Percentiles rank a stretch among this genome's conserved stretches.
Evolutionary conservation across 2,797 vertebrate species (phyloP).

Genomic region (Erithacus rubecula): DNA sequence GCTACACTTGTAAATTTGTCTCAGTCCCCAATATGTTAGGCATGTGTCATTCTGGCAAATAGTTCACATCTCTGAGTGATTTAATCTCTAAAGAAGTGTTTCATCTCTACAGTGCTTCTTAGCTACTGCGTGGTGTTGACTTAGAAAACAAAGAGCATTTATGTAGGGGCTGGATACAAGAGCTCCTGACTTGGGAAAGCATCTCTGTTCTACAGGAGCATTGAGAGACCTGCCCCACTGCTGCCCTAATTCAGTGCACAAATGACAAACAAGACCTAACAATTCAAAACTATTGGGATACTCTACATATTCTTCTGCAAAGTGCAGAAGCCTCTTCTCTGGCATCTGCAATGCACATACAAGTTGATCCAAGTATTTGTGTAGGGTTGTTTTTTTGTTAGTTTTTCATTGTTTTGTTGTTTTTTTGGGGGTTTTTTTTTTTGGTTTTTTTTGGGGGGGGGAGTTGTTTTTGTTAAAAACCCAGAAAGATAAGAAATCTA

Average conservation of each 20-base stretch:
- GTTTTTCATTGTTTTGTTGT: not conserved
- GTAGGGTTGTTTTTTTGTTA: too few species aligned
- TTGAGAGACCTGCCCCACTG: not conserved
- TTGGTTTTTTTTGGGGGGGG: fast-evolving
- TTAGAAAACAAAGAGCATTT: not conserved
- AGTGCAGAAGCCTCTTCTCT: not conserved
- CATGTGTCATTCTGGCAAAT: not conserved
- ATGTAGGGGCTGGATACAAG: not conserved
- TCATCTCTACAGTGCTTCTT: not conserved
- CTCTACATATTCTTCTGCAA: not conserved
- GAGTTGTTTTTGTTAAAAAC: not conserved
- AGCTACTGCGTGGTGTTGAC: not conserved
- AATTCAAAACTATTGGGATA: not conserved
- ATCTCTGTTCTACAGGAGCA: not conserved
- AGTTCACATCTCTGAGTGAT: not conserved
- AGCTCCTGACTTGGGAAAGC: not conserved
- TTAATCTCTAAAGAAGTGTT: not conserved
- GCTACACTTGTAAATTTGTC: not conserved
- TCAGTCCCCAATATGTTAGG: not conserved
- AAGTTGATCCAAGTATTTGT: not conserved
- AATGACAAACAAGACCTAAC: not conserved
- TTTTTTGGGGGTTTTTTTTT: not conserved
- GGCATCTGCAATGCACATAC: not conserved
- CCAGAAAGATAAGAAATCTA: not conserved
- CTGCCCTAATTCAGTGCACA: not conserved